A percentile compares a stretch with the other conserved stretches of the same genome.
Conservation (phyloP, 2,888 invertebrate genomes). For the Dryocosmus kuriphilus region DNA sequence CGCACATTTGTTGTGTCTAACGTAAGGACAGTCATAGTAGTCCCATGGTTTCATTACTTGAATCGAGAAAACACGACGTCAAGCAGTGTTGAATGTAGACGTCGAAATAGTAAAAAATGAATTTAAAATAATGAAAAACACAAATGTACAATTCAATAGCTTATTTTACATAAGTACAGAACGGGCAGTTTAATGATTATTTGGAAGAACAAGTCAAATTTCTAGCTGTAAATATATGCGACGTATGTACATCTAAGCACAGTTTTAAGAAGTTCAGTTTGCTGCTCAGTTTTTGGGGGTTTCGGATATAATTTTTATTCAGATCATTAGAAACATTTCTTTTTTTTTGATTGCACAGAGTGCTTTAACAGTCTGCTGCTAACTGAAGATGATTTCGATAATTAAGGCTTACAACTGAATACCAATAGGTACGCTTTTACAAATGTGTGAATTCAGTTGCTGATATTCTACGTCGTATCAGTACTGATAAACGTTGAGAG, state of each 20-base stretch:
- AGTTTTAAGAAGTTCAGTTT: conserved; percentile 13
- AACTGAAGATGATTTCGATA: conserved; percentile 1
- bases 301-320: background rate
- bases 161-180: conserved; percentile 27
- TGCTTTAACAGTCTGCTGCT: background rate
- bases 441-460: conserved; percentile 10
- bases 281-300: background rate
- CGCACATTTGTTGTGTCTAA: no score
- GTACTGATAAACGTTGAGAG: background rate
- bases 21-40: no score
- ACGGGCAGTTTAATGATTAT: background rate
- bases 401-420: conserved; percentile 28
- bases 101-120: background rate
- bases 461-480: background rate
- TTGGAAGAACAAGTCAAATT: conserved; percentile 23
- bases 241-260: background rate
- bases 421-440: conserved; percentile 2
- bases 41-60: background rate
- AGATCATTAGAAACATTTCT: background rate
- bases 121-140: background rate
- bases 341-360: background rate
- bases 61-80: background rate
- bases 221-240: conserved; percentile 2
- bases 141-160: conserved; percentile 4
- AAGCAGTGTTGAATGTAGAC: no score